Evolutionary conservation across 2,888 invertebrate species (phyloP).

Genomic region (Caenorhabditis zanzibari): DNA sequence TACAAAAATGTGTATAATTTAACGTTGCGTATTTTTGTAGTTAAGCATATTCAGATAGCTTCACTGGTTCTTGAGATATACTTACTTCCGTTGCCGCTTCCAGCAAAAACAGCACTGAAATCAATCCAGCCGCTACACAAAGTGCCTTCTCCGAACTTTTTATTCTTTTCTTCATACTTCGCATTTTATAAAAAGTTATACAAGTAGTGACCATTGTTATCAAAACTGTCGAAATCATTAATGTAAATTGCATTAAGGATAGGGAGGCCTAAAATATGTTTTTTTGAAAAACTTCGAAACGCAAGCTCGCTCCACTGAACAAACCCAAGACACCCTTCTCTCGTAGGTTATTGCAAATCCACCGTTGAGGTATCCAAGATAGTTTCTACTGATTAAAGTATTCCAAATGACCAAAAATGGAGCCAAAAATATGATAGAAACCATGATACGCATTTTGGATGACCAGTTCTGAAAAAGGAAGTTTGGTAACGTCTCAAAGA

Average conservation of each 20-base stretch:
- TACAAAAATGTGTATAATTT: neutral
- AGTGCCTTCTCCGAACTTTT: constrained; percentile 42
- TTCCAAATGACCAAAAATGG: constrained; percentile 56
- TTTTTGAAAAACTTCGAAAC: neutral
- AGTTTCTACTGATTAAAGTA: constrained; percentile 26
- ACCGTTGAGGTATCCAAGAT: constrained; percentile 25
- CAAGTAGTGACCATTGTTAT: constrained; percentile 47
- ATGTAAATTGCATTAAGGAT: constrained; percentile 43
- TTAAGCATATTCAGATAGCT: neutral
- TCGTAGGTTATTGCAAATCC: constrained; percentile 38
- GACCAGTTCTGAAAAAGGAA: constrained; percentile 43
- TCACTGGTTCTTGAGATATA: neutral
- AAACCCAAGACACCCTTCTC: constrained; percentile 38
- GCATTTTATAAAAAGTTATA: constrained; percentile 47
- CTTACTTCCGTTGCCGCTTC: constrained; percentile 46
- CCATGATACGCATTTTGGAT: constrained; percentile 24
- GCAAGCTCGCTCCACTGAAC: neutral
- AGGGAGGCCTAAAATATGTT: constrained; percentile 36
- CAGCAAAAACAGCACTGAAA: constrained; percentile 39
- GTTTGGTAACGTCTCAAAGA: neutral
- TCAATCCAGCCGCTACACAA: constrained; percentile 46
- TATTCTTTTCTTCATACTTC: constrained; percentile 51
- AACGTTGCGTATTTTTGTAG: neutral
- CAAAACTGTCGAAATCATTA: constrained; percentile 38
- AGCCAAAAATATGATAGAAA: constrained; percentile 16